phyloP scores from a whole-genome alignment of 1,140 invertebrate genomes.

The Macrocentrus cingulum region DNA sequence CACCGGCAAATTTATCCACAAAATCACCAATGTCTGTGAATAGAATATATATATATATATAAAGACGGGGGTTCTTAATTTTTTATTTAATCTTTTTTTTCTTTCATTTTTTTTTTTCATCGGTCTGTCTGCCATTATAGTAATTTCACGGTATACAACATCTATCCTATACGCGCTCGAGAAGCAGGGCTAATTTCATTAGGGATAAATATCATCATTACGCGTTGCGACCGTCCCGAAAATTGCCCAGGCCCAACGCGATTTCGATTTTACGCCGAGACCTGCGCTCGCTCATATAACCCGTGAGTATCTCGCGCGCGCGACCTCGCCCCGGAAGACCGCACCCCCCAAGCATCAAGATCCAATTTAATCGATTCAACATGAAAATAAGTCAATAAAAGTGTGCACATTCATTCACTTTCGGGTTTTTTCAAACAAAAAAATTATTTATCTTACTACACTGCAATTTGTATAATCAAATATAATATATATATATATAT shows the following conservation, averaged over 20 bases:
- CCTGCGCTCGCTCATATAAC: neutral
- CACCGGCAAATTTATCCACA: too few relatives aligned
- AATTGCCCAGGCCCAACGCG: conserved; percentile 34
- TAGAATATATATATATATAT: neutral
- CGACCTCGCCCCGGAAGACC: conserved; percentile 15
- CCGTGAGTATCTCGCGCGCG: neutral
- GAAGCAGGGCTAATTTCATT: conserved; percentile 52
- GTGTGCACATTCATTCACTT: neutral
- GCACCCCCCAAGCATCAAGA: conserved; percentile 11
- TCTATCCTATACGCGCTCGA: conserved; percentile 43
- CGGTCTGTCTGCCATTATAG: conserved; percentile 41
- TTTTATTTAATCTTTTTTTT: neutral
- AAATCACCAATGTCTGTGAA: too few relatives aligned
- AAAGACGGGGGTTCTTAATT: too few relatives aligned
- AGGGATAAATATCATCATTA: conserved; percentile 56
- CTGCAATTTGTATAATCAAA: too few relatives aligned
- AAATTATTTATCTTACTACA: too few relatives aligned
- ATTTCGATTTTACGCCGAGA: conserved; percentile 21
- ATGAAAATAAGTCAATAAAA: neutral
- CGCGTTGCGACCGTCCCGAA: conserved; percentile 44
- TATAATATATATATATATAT: too few relatives aligned
- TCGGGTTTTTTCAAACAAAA: too few relatives aligned
- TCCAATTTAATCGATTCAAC: neutral
- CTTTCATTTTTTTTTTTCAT: conserved; percentile 20
- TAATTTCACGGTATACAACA: conserved; percentile 50